Evolutionary conservation across 2,113 vertebrate genomes (phyloP), one percentile per base, ranked within the genome.

Genomic region (Camelus dromedarius): DNA sequence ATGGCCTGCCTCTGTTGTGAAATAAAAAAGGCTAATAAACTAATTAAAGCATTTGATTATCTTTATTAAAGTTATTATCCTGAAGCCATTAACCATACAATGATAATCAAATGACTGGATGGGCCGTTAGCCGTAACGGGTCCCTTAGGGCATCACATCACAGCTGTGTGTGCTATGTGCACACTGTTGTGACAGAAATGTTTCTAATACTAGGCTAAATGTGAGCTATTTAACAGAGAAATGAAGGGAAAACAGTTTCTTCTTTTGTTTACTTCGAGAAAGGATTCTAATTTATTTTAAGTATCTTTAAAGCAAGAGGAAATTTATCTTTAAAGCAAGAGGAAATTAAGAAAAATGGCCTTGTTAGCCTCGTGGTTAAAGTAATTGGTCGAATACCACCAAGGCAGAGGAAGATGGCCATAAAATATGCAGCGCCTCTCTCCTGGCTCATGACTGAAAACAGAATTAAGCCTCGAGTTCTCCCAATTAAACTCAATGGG

Each of bases 101-200:
- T 87, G 85, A 89, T 97, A 98, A 96, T 94, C 95, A 95, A 97
- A 95, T 96, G 85, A 82, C 91, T 93, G 52, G 82, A 91, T 97
- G 91, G 91, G 56, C 93, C 0, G 38, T 96, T 96, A 96, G 72
- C 64, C 87, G 77, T 89, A 75, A 96, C 72, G 67, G 62, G 82
- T 83, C 95, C 95, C 94, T 89, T 24, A 9, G n/a, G 97, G 85
- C 7, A 60, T 58, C 60, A 32, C 70, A 94, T 81, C 73, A 86
- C 94, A 46, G 85, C 72, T 58, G 30, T 64, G 75, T 93, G 69
- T 60, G 76, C 94, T 62, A 0, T 93, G 48, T 90, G 54, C 42
- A 96, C 76, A 60, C 30, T 50, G 3, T 72, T 77, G 90, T 80
- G 79, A 82, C 75, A 80, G 82, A 91, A 86, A 28, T 58, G 38